phyloP scores from a whole-genome alignment of 2,888 invertebrate species.

The Achlya flavicornis region DNA sequence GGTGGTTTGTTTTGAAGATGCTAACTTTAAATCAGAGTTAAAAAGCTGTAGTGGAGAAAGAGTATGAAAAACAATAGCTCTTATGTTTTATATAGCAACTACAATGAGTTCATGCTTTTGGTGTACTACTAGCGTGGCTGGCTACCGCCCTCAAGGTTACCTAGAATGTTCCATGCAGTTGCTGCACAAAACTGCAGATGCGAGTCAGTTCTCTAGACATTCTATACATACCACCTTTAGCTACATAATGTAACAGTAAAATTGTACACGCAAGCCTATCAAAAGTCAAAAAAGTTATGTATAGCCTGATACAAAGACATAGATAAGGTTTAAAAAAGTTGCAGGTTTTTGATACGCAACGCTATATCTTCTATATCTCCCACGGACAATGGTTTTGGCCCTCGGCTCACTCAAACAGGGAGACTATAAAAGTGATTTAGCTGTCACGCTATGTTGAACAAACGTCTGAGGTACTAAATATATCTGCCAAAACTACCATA shows the following conservation, averaged over 20 bases:
- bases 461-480: not conserved
- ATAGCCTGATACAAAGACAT: not conserved
- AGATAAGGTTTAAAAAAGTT: not conserved
- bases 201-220: not conserved
- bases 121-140: no score
- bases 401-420: not conserved
- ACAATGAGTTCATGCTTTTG: no score
- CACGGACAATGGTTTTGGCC: constrained; percentile 3
- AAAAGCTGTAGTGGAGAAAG: no score
- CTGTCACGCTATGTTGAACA: not conserved
- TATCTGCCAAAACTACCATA: constrained; percentile 3
- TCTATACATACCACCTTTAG: not conserved
- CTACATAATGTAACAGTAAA: not conserved
- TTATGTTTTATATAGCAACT: no score
- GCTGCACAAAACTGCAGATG: not conserved
- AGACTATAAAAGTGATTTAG: constrained; percentile 4
- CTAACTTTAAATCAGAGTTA: no score
- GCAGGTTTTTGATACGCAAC: not conserved
- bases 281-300: not conserved
- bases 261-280: not conserved
- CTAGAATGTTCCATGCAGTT: not conserved
- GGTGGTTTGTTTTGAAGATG: no score
- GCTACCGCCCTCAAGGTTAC: not conserved
- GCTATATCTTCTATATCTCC: not conserved
- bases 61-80: no score